phyloP scores from a whole-genome alignment of 2,797 vertebrate genomes.

The Graptemys geographica region DNA sequence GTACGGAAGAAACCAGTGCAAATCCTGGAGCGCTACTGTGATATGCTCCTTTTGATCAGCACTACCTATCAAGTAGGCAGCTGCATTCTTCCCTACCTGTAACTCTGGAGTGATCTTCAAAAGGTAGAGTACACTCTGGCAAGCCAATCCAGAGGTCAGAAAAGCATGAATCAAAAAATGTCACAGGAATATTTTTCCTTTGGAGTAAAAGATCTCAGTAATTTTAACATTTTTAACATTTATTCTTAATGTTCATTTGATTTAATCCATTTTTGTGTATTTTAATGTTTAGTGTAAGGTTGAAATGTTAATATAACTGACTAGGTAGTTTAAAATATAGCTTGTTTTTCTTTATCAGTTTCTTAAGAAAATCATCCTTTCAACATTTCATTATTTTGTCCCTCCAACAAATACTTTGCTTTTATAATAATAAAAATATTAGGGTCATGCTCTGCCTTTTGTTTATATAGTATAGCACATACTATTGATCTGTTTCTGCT shows the following conservation, averaged over 20 bases:
- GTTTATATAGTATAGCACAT: background rate
- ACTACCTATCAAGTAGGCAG: background rate
- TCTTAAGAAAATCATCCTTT: constrained; percentile 4
- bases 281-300: background rate
- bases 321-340: background rate
- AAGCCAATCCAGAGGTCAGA: background rate
- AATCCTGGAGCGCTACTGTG: background rate
- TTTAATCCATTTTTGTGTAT: background rate
- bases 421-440: constrained; percentile 22
- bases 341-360: constrained; percentile 13
- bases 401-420: background rate
- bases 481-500: constrained; percentile 45
- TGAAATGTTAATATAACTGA: background rate
- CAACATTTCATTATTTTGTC: background rate
- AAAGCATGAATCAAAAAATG: background rate
- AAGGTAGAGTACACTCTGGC: fast-evolving
- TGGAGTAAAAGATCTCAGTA: background rate
- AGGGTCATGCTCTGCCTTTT: background rate
- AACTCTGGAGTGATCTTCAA: background rate
- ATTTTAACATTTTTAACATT: background rate
- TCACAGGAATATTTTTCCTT: background rate
- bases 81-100: fast-evolving
- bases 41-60: background rate
- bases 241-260: background rate
- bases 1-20: background rate